Evolutionary conservation across 2,113 vertebrate genomes (phyloP).

Genomic region (Actinemys pallida): DNA sequence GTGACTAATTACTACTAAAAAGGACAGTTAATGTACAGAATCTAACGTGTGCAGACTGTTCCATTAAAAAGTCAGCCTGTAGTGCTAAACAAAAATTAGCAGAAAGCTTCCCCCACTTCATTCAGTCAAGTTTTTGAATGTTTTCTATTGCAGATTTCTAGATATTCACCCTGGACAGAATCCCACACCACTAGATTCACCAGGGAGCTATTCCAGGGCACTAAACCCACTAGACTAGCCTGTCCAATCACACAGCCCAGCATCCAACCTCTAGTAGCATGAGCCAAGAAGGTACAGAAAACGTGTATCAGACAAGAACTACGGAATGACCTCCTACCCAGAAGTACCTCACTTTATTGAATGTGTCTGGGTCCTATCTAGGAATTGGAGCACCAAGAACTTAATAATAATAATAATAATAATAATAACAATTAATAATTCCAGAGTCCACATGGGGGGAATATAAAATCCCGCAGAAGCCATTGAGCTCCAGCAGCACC

Average conservation of each 20-base stretch:
- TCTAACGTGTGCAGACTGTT: neutral
- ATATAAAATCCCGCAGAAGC: neutral
- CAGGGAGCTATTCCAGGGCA: neutral
- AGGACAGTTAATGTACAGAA: neutral
- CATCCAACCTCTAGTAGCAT: neutral
- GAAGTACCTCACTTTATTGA: neutral
- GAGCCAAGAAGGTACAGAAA: neutral
- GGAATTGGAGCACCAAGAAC: rapidly evolving
- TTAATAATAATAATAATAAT: neutral
- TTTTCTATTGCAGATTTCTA: neutral
- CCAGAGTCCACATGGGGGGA: neutral
- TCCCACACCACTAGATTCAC: neutral
- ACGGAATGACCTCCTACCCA: neutral
- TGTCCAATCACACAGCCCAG: neutral
- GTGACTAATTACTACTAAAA: neutral
- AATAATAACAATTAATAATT: neutral
- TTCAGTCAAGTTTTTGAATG: neutral
- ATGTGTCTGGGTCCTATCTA: neutral
- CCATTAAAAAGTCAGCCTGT: neutral
- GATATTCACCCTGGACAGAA: neutral
- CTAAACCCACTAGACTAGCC: neutral
- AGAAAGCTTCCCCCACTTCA: neutral
- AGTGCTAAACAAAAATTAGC: neutral
- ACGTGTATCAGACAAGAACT: neutral
- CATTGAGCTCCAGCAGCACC: neutral